Conservation (phyloP, 2,888 invertebrate genomes). For the Allophyes oxyacanthae region DNA sequence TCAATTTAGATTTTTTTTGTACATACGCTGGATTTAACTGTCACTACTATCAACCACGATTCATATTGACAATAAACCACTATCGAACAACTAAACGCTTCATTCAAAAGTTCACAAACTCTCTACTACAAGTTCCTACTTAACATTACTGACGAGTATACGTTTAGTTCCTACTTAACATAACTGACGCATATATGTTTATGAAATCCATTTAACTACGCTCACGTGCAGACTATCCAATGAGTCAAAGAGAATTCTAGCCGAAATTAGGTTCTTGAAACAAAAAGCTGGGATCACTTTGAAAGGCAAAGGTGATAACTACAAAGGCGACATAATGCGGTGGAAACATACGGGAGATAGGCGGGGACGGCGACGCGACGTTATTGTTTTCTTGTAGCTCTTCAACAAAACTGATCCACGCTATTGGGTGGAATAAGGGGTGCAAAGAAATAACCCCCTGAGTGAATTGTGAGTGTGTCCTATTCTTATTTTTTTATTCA, state of each 20-base stretch:
- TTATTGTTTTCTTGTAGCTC: neutral
- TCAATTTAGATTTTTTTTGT: too few relatives aligned
- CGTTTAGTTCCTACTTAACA: slow-evolving; percentile 1
- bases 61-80: slow-evolving; percentile 7
- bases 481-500: too few relatives aligned
- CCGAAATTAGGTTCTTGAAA: slow-evolving; percentile 20
- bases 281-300: slow-evolving; percentile 22
- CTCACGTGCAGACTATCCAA: neutral
- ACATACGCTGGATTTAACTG: too few relatives aligned
- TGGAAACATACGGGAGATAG: slow-evolving; percentile 9
- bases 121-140: neutral
- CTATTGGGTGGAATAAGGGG: too few relatives aligned
- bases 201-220: slow-evolving; percentile 3
- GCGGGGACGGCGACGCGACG: neutral
- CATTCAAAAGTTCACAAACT: neutral
- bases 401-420: slow-evolving; percentile 3
- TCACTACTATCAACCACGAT: too few relatives aligned
- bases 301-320: slow-evolving; percentile 1
- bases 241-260: slow-evolving; percentile 19
- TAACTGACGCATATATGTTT: slow-evolving; percentile 7
- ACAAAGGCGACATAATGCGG: slow-evolving; percentile 27
- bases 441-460: too few relatives aligned
- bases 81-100: neutral
- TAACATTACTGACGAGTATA: neutral
- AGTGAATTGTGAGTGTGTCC: too few relatives aligned